Percentiles rank a stretch among this genome's conserved stretches.
Conservation (phyloP, 2,888 invertebrate genomes). For the Lithosia quadra region DNA sequence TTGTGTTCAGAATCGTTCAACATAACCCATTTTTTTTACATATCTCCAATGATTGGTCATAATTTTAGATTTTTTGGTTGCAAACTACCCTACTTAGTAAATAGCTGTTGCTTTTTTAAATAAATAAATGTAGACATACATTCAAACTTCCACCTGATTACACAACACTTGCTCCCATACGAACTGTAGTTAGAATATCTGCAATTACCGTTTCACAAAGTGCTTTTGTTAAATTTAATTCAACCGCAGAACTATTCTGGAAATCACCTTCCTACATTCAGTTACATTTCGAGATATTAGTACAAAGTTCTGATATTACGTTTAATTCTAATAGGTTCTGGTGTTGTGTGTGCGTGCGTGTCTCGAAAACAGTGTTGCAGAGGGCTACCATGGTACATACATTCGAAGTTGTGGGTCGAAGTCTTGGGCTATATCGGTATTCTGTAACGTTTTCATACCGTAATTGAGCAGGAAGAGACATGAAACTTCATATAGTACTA, state of each 20-base stretch:
- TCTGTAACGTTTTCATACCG: background rate
- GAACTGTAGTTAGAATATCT: constrained; percentile 23
- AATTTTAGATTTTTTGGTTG: too few relatives aligned
- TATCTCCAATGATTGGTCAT: too few relatives aligned
- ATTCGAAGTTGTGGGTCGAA: background rate
- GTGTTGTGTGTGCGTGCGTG: too few relatives aligned
- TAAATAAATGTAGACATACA: background rate
- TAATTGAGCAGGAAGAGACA: background rate
- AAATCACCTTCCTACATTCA: constrained; percentile 19
- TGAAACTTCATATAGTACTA: background rate
- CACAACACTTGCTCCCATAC: background rate
- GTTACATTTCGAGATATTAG: constrained; percentile 6
- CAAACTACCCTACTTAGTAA: too few relatives aligned
- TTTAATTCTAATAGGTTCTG: constrained; percentile 18
- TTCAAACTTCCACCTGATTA: constrained; percentile 1
- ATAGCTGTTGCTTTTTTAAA: too few relatives aligned
- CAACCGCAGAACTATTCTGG: constrained; percentile 40
- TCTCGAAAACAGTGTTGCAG: constrained; percentile 4
- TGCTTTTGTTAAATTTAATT: constrained; percentile 52
- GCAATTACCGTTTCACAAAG: constrained; percentile 39
- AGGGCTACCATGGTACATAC: background rate
- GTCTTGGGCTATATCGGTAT: too few relatives aligned
- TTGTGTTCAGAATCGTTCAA: too few relatives aligned
- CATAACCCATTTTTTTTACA: too few relatives aligned
- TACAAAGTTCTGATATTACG: constrained; percentile 15